Conservation (phyloP, 2,888 invertebrate genomes). For the Morpho deidamia region DNA sequence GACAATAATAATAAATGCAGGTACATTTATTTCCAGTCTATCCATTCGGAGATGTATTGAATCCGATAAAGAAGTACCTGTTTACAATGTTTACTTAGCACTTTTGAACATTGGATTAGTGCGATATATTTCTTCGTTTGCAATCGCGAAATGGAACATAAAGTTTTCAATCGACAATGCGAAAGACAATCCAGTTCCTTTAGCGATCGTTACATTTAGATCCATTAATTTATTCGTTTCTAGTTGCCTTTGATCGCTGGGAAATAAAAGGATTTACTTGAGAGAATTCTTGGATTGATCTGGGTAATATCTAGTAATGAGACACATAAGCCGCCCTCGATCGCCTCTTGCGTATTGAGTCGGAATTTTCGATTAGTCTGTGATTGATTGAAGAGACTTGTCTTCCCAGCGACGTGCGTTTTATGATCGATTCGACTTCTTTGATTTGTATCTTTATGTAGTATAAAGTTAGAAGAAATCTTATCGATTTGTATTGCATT, state of each 20-base stretch:
- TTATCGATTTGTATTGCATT: no score
- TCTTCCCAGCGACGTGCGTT: conserved; percentile 59
- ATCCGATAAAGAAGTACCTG: conserved; percentile 30
- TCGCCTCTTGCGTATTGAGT: conserved; percentile 63
- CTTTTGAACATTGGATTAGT: conserved; percentile 34
- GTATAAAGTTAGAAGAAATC: conserved; percentile 28
- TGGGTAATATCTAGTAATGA: conserved; percentile 67
- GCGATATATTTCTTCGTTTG: conserved; percentile 31
- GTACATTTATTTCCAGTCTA: conserved; percentile 19
- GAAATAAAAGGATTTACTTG: conserved; percentile 52
- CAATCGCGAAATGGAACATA: conserved; percentile 35
- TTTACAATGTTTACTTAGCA: conserved; percentile 31
- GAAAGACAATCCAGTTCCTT: conserved; percentile 40
- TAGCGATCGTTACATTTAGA: conserved; percentile 40
- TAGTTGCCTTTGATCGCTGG: conserved; percentile 40
- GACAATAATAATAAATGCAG: conserved; percentile 16
- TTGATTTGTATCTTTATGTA: conserved; percentile 32
- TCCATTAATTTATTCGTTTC: conserved; percentile 49
- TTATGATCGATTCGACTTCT: conserved; percentile 70
- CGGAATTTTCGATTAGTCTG: conserved; percentile 74
- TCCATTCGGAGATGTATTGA: conserved; percentile 28
- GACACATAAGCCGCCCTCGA: conserved; percentile 64
- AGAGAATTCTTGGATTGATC: conserved; percentile 41
- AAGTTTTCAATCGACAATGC: conserved; percentile 46
- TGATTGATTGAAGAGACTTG: conserved; percentile 74